Conservation (phyloP, 2,113 vertebrate genomes). For the Oncorhynchus tshawytscha region DNA sequence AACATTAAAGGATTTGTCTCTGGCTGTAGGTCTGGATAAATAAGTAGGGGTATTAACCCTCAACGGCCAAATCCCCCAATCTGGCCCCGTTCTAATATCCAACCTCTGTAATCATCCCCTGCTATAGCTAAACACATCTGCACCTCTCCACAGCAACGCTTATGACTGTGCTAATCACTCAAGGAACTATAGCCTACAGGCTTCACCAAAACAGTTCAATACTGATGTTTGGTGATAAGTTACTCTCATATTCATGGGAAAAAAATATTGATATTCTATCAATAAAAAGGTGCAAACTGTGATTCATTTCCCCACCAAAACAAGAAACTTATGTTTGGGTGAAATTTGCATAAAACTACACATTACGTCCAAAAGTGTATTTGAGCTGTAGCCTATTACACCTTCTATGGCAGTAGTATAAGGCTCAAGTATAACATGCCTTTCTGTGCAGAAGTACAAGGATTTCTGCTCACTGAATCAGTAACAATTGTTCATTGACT, state of each 20-base stretch:
- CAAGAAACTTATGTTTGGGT: not conserved
- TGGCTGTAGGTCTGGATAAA: not conserved
- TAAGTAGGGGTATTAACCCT: constrained; percentile 27
- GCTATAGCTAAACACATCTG: not conserved
- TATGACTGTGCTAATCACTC: no score
- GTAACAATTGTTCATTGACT: not conserved
- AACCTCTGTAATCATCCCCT: not conserved
- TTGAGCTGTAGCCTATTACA: not conserved
- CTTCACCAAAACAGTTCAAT: no score
- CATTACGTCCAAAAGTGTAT: no score
- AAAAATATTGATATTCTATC: no score
- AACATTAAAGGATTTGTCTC: not conserved
- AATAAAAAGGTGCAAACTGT: not conserved
- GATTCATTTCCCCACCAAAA: not conserved
- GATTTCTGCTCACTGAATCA: not conserved
- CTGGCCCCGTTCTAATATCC: not conserved
- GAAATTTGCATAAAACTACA: no score
- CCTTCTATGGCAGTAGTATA: no score
- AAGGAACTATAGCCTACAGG: not conserved
- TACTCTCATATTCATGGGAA: no score
- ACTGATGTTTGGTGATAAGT: no score
- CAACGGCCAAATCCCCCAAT: constrained; percentile 2
- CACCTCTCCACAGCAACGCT: not conserved
- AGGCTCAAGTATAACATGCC: not conserved
- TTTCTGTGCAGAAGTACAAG: not conserved